Conservation (phyloP, 2,113 vertebrate species). For the Anguilla japonica region DNA sequence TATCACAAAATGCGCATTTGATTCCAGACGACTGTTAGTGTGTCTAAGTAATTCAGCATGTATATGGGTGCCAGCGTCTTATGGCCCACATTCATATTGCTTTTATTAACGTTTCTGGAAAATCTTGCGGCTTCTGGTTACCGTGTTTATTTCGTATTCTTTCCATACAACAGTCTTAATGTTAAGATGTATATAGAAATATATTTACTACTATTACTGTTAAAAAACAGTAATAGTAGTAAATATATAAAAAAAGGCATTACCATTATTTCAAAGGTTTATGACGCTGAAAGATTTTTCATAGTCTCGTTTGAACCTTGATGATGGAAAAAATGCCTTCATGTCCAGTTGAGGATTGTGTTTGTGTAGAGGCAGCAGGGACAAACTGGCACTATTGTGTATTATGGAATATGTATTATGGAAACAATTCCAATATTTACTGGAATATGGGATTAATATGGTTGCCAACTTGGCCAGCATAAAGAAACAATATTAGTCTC, state of each 20-base stretch:
- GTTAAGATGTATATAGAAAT: neutral
- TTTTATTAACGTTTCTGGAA: neutral
- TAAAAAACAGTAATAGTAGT: no score
- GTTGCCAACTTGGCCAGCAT: constrained; percentile 63
- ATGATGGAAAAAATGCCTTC: constrained; percentile 22
- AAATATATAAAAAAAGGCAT: neutral
- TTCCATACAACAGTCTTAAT: neutral
- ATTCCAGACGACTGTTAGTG: neutral
- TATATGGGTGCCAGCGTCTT: neutral
- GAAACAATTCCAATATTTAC: constrained; percentile 65
- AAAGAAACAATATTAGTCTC: constrained; percentile 59
- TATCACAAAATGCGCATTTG: neutral
- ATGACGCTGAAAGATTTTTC: neutral
- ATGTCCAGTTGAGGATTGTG: constrained; percentile 46
- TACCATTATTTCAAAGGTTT: neutral
- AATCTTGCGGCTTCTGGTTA: neutral
- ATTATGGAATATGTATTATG: constrained; percentile 49
- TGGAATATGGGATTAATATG: constrained; percentile 38
- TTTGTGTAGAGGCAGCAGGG: constrained; percentile 49
- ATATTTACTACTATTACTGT: neutral
- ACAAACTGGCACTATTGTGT: constrained; percentile 43
- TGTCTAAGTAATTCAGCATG: neutral
- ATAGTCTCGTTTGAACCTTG: constrained; percentile 7
- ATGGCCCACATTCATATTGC: neutral
- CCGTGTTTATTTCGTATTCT: neutral